Base-by-base conservation (phyloP, 2,888 invertebrate species). In the Megalurothrips usitatus region DNA sequence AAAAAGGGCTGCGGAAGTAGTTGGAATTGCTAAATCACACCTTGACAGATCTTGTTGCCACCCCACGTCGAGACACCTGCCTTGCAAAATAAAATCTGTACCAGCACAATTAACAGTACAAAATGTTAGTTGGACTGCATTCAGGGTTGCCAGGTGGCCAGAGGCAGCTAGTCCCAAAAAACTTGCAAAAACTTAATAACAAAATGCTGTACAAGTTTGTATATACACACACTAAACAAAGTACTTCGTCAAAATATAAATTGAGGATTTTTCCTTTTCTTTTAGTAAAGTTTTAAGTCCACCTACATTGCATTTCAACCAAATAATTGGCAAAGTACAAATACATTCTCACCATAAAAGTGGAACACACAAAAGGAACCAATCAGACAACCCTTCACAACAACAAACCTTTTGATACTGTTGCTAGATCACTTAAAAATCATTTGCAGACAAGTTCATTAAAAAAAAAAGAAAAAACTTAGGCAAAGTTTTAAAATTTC, bases 151-250 rank as follows among this genome's bases (percentile, higher is more conserved):
- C 68, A 75, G 68, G 68, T 75, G 68, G 68, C 26, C 4, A 75
- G 68, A 75, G 68, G 68, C 68, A 75, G 68, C 68, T 75, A 75
- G 68, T 75, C 68, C 68, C 68, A 26, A 75, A 75, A 75, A 75
- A 75, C 68, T 75, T 75, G 68, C 68, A 75, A 75, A 75, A 75
- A 75, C 68, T 75, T 75, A 75, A 75, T 75, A 75, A 75, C 68
- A 75, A 75, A 75, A 75, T 75, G 68, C 68, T 75, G 68, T 75
- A 75, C 68, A 75, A 75, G 68, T 75, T 75, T 26, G 68, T 75
- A 75, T 75, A 75, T 75, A 75, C 68, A 75, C 68, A 75, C 68
- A 75, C 68, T 75, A 75, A 75, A 75, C 68, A 75, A 75, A 75
- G 68, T 75, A 75, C 68, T 75, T 75, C 68, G 68, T 75, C 68